These are phyloP conservation scores for Lates japonicus DNA, from an alignment of 2,797 vertebrate species.

Conservation along the genomic window DNA sequence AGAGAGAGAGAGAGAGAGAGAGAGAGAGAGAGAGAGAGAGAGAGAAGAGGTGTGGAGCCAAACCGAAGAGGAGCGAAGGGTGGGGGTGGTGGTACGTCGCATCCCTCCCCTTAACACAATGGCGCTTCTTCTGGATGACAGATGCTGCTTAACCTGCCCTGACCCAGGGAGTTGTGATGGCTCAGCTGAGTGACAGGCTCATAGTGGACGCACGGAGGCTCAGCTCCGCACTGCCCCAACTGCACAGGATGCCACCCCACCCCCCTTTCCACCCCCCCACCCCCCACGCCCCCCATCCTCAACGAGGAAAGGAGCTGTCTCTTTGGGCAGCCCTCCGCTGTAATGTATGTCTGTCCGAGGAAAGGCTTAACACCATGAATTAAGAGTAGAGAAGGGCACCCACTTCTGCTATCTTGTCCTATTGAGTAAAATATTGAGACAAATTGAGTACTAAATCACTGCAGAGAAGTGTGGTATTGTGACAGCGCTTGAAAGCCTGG, in stretches of 20 bases:
- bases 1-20: no score
- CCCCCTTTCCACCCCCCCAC: no score
- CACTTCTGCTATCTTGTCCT: constrained; percentile 77
- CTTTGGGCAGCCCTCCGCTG: constrained; percentile 56
- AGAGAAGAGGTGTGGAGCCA: constrained; percentile 66
- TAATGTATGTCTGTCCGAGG: constrained; percentile 71
- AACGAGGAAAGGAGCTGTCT: constrained; percentile 67
- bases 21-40: constrained; percentile 30
- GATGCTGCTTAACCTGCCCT: constrained; percentile 85
- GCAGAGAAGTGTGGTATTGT: constrained; percentile 70
- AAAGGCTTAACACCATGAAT: constrained; percentile 73
- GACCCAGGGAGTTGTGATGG: constrained; percentile 78
- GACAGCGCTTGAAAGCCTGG: constrained; percentile 71
- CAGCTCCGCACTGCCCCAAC: constrained; percentile 41
- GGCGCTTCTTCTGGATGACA: constrained; percentile 82
- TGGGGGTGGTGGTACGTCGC: constrained; percentile 35
- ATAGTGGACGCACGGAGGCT: constrained; percentile 65
- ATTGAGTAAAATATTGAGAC: constrained; percentile 82
- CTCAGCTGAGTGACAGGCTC: constrained; percentile 78
- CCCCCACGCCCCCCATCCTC: neutral
- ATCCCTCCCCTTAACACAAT: constrained; percentile 76
- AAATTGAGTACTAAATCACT: constrained; percentile 81
- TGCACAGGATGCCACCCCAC: constrained; percentile 67
- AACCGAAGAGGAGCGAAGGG: constrained; percentile 6
- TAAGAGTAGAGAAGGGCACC: constrained; percentile 68